Conservation (phyloP, 2,797 vertebrate genomes). For the Heteromormyrus szaboi region DNA sequence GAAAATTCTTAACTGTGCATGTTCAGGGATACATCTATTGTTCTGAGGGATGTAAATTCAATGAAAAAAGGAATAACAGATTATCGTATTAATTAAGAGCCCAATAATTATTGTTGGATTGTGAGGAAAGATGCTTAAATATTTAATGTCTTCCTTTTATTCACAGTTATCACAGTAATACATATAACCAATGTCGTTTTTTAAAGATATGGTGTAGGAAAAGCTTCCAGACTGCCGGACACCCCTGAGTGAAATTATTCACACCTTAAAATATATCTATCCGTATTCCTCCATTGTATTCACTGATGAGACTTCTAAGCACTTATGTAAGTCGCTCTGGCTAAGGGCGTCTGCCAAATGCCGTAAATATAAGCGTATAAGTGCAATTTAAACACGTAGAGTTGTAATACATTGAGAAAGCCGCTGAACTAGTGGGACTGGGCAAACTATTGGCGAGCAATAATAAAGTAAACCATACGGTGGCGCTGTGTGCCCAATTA, state of each 20-base stretch:
- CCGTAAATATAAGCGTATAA: not conserved
- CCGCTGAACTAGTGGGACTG: not conserved
- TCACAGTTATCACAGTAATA: not conserved
- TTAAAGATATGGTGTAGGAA: not conserved
- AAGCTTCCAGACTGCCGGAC: not conserved
- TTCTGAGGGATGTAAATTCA: not conserved
- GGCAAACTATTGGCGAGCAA: not conserved
- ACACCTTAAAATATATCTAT: not conserved
- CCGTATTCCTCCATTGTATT: not conserved
- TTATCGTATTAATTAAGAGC: not conserved
- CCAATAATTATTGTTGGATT: not conserved
- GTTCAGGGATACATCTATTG: not conserved
- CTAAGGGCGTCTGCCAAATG: not conserved
- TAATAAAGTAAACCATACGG: not conserved
- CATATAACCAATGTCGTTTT: not conserved
- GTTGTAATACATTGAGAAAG: not conserved
- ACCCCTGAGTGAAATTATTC: not conserved
- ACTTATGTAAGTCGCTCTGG: not conserved
- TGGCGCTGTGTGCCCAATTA: not conserved
- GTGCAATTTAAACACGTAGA: not conserved
- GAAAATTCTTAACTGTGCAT: not conserved
- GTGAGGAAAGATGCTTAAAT: not conserved
- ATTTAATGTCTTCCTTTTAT: not conserved
- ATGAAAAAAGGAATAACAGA: not conserved
- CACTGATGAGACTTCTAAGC: not conserved